Evolutionary conservation across 2,888 invertebrate species (phyloP), one percentile per base, ranked within the genome.

Genomic region (Branchellion lobata): DNA sequence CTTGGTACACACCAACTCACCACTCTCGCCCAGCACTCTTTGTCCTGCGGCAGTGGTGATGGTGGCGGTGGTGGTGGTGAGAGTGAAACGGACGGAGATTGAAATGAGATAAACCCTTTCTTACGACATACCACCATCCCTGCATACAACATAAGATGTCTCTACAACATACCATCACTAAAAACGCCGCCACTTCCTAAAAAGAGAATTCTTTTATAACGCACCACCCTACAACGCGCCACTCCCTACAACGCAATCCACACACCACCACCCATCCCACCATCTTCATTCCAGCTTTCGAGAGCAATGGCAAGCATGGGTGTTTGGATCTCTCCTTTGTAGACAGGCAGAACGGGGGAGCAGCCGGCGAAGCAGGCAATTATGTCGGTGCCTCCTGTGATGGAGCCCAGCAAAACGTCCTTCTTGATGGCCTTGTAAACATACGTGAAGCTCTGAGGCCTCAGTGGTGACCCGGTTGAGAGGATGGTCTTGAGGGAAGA

Each of bases 301-400:
- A 90, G 86, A 81, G 89, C 88, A 86, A 90, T 89, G 36, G 90
- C 90, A 69, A 90, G 86, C 80, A 88, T 85, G 61, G 87, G 85
- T 36, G 88, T 86, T 85, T 90, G 90, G 73, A 90, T 89, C 85
- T 90, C 90, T n/a, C 90, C 90, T 51, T 87, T 84, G 83, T 88
- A 86, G 14, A 90, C 90, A 1, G 90, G 90, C 18, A 89, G 84
- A 27, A 86, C 88, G 81, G 88, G 86, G 83, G 88, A 89, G 80
- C 88, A 88, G 27, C 90, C 90, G 85, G 89, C 88, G 85, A 90
- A 90, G 84, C 90, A 90, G 8, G 89, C 89, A 81, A 90, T 89
- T 73, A 90, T 90, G 84, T 90, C 90, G 3, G 90, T 90, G 1
- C 90, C 90, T 80, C 89, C 89, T 79, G 89, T 81, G 84, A 80